Conservation (phyloP, 1,140 invertebrate genomes). For the Cydia pomonella region DNA sequence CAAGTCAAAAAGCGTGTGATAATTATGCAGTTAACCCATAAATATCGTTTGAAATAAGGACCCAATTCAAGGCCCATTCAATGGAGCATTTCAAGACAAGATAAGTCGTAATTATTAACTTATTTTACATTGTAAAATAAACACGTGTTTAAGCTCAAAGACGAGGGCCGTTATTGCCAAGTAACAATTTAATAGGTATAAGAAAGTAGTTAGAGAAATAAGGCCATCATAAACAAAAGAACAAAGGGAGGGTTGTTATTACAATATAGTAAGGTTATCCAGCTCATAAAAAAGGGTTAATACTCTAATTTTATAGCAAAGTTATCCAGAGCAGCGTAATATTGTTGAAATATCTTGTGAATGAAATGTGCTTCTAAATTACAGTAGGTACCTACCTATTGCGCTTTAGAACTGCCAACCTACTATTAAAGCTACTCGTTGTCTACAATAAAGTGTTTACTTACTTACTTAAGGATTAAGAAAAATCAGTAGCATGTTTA, state of each 20-base stretch:
- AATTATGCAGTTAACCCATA: no score
- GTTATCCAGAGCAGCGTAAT: neutral
- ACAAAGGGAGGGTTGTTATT: constrained; percentile 14
- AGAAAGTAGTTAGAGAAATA: neutral
- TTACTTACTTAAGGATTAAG: no score
- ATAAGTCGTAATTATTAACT: no score
- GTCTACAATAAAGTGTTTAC: no score
- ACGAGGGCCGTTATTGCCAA: no score
- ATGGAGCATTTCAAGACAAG: no score
- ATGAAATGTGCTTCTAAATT: neutral
- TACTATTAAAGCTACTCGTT: no score
- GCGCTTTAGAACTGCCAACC: no score
- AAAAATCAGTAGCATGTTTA: no score
- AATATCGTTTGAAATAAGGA: neutral
- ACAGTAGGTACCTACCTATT: no score
- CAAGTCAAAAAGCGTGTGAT: neutral
- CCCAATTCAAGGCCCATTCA: neutral
- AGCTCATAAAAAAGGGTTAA: neutral
- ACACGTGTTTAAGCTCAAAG: no score
- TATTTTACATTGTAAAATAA: no score
- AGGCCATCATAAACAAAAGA: neutral
- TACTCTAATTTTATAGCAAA: neutral
- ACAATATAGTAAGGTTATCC: neutral
- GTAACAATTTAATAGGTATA: neutral
- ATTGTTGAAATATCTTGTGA: neutral